Evolutionary conservation across 2,888 invertebrate genomes (phyloP).

Genomic region (Leptura quadrifasciata): DNA sequence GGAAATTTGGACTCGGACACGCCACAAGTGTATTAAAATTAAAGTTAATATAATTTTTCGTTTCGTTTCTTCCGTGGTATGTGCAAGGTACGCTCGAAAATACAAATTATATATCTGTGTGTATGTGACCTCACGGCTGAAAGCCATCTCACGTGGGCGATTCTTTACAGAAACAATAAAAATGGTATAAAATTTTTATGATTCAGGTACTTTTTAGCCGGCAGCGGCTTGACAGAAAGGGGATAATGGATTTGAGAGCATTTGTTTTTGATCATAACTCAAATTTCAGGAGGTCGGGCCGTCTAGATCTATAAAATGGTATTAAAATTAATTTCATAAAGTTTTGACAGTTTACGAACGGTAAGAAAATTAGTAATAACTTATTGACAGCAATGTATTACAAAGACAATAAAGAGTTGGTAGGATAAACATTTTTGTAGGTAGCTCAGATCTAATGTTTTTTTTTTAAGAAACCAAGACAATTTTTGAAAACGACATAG

Average conservation of each 20-base stretch:
- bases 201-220: not conserved
- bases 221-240: not conserved
- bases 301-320: too few relatives aligned
- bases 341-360: too few relatives aligned
- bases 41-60: constrained; percentile 42
- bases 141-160: not conserved
- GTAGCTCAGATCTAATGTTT: too few relatives aligned
- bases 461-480: too few relatives aligned
- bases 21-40: constrained; percentile 57
- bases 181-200: not conserved
- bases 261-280: too few relatives aligned
- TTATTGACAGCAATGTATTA: too few relatives aligned
- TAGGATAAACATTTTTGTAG: too few relatives aligned
- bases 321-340: too few relatives aligned
- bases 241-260: not conserved
- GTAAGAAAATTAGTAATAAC: too few relatives aligned
- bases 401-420: too few relatives aligned
- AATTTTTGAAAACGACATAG: too few relatives aligned
- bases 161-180: constrained; percentile 3
- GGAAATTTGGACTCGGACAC: constrained; percentile 54
- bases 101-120: not conserved
- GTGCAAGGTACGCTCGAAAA: not conserved
- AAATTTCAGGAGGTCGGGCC: too few relatives aligned
- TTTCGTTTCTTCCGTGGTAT: not conserved
- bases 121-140: not conserved